Evolutionary conservation across 2,797 vertebrate species (phyloP), one percentile per base, ranked within the genome.

Genomic region (Oceanodroma leucorhoa): DNA sequence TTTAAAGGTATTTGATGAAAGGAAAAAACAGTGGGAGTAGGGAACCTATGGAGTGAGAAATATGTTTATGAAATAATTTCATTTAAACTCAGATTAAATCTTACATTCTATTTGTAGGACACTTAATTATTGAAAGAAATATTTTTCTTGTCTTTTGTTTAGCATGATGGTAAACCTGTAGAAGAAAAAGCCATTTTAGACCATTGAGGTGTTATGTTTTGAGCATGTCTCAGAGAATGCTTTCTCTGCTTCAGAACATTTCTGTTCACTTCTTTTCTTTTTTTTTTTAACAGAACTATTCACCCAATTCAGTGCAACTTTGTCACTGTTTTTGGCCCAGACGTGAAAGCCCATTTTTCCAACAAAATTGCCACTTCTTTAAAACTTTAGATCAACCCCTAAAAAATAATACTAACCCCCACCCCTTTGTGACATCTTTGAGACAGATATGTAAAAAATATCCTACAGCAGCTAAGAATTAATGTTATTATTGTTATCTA

Each of bases 401-500:
- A 11, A 48, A 91, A 73, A 76, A 65, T 57, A 83, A 55, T 70
- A 32, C 36, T 40, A 48, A 13, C 48, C 51, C 32, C 40, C 32
- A 84, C 41, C 9, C 46, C 22, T n/a, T 83, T 67, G 19, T 84
- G 78, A 45, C 8, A 3, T 29, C 73, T 90, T 82, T 94, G 80
- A 90, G 77, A 91, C 32, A 1, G 1, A 41, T 84, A 57, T 4
- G 30, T 86, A 89, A 91, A 86, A 94, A 94, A 84, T 80, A 62
- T 2, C 60, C 66, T 14, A 6, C 1, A 3, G 57, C 26, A 89
- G 78, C 38, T 64, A 65, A 61, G 81, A 89, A 94, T 85, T 84
- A 82, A 93, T 83, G 54, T 95, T 95, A 84, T 92, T 92, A 85
- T 95, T 96, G 73, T 89, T 83, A 88, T 57, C 88, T 84, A 13